Evolutionary conservation across 2,797 vertebrate species (phyloP).

Genomic region (Argya squamiceps): DNA sequence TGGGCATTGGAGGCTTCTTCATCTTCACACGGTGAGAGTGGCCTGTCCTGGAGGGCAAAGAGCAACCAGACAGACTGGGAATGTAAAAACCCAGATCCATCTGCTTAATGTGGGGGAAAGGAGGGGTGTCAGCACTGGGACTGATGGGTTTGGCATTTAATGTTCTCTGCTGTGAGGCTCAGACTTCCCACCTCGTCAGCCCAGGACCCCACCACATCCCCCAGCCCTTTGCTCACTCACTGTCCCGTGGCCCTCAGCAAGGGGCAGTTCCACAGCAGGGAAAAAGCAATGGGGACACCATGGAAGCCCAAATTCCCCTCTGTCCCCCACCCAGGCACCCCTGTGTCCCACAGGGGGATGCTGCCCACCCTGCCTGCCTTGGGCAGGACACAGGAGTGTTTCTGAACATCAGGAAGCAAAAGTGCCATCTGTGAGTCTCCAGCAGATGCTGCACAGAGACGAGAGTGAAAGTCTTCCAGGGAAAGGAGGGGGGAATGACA

Average conservation of each 20-base stretch:
- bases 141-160: background rate
- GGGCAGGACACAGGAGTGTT: background rate
- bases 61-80: background rate
- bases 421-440: constrained; percentile 19
- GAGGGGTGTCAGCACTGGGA: background rate
- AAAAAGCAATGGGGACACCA: fast-evolving
- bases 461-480: background rate
- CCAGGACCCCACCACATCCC: fast-evolving
- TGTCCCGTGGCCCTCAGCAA: fast-evolving
- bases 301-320: background rate
- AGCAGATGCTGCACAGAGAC: constrained; percentile 41
- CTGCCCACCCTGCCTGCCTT: background rate
- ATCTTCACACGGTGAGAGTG: fast-evolving
- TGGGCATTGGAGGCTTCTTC: background rate
- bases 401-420: background rate
- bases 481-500: constrained; percentile 1
- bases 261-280: background rate
- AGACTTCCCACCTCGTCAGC: background rate
- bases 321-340: background rate
- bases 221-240: background rate
- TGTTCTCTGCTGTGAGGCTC: background rate
- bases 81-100: background rate
- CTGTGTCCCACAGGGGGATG: background rate
- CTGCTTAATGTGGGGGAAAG: background rate
- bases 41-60: background rate